Percentiles rank a stretch among this genome's conserved stretches.
Evolutionary conservation across 2,113 vertebrate genomes (phyloP).

Genomic region (Ptilorrhoa leucosticta): DNA sequence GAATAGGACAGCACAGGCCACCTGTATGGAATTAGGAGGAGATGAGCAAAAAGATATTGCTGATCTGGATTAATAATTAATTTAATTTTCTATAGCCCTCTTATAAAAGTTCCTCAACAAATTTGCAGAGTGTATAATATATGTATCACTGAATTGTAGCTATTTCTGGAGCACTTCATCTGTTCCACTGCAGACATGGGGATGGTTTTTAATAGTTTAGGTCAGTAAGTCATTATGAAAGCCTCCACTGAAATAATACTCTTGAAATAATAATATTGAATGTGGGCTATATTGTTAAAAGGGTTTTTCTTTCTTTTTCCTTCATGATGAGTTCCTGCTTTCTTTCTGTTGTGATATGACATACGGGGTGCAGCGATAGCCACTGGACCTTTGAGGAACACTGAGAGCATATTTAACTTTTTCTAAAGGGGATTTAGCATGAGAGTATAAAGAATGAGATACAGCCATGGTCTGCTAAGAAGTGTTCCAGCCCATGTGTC

Average conservation of each 20-base stretch:
- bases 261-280: background rate
- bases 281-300: background rate
- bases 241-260: slow-evolving; percentile 6
- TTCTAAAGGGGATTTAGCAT: background rate
- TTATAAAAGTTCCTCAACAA: slow-evolving; percentile 30
- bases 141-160: background rate
- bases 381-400: background rate
- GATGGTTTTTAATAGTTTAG: slow-evolving; percentile 15
- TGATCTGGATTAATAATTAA: slow-evolving; percentile 45
- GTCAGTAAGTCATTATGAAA: slow-evolving; percentile 29
- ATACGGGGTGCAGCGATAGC: background rate
- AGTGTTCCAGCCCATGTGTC: background rate
- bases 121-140: slow-evolving; percentile 12
- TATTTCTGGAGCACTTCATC: slow-evolving; percentile 38
- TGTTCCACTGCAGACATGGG: background rate
- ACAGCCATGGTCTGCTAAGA: background rate
- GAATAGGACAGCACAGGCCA: background rate
- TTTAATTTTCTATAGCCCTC: slow-evolving; percentile 33
- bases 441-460: background rate
- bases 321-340: background rate
- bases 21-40: background rate
- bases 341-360: background rate
- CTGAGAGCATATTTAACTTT: background rate
- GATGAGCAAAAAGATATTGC: slow-evolving; percentile 17
- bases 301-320: background rate